Conservation (phyloP, 1,140 invertebrate species). For the Elymnias hypermnestra region DNA sequence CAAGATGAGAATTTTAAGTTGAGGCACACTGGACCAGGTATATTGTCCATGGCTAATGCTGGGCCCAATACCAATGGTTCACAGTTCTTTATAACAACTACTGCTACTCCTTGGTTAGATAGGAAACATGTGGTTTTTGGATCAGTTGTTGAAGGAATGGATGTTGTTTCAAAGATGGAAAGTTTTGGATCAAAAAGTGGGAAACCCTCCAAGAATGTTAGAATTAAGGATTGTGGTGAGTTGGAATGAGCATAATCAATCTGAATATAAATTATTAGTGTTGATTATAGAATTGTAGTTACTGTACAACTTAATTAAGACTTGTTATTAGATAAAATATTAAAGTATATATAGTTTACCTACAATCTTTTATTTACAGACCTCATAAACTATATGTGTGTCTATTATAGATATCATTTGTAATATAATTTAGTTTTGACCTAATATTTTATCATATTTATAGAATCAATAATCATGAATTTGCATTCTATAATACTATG, state of each 20-base stretch:
- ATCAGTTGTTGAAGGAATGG: constrained; percentile 87
- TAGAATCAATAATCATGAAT: no score
- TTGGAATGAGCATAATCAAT: constrained; percentile 53
- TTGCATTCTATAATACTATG: no score
- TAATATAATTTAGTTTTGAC: no score
- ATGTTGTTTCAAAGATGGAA: constrained; percentile 86
- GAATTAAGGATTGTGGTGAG: constrained; percentile 87
- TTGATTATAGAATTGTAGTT: no score
- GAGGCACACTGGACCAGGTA: constrained; percentile 84
- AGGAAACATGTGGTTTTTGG: constrained; percentile 93
- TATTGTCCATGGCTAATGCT: constrained; percentile 88
- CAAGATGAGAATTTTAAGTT: constrained; percentile 89
- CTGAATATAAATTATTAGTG: no score
- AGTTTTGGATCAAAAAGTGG: constrained; percentile 85
- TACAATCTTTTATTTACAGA: no score
- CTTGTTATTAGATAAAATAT: no score
- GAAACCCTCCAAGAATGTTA: constrained; percentile 86
- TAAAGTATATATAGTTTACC: no score
- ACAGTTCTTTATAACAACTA: constrained; percentile 91
- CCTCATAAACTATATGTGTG: no score
- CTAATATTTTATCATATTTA: no score
- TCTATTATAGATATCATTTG: no score
- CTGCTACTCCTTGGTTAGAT: constrained; percentile 88
- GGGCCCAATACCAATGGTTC: constrained; percentile 90
- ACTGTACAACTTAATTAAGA: no score